Conservation (phyloP, 30 jellyfish, hydroid and myxozoan species). For the Morbakka virulenta region DNA sequence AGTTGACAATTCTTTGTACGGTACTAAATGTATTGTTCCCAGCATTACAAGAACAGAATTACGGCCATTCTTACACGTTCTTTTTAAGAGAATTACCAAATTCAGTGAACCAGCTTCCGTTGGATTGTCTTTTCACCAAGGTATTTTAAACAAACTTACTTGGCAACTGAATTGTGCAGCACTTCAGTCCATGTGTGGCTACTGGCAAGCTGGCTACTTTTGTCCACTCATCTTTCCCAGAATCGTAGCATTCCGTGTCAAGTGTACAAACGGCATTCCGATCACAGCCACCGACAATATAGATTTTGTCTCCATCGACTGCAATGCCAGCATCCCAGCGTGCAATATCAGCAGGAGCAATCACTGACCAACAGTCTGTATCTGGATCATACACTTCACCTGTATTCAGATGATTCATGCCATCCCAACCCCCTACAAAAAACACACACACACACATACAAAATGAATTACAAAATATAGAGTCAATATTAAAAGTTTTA, state of each 20-base stretch:
- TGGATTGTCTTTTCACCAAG: too few species aligned
- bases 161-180: constrained; percentile 88
- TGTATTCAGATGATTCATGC: constrained; percentile 81
- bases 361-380: constrained; percentile 69
- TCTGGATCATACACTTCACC: constrained; percentile 87
- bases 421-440: constrained; percentile 96
- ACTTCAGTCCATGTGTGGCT: constrained; percentile 91
- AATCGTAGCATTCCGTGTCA: constrained; percentile 90
- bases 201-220: constrained; percentile 87
- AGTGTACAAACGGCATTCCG: constrained; percentile 91
- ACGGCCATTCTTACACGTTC: too few species aligned
- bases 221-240: constrained; percentile 71
- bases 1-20: too few species aligned
- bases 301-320: constrained; percentile 72
- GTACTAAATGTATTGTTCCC: too few species aligned
- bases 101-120: too few species aligned
- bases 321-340: constrained; percentile 99
- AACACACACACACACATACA: too few species aligned
- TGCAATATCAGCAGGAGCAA: constrained; percentile 77
- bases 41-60: too few species aligned
- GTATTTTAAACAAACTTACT: constrained; percentile 84
- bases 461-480: too few species aligned
- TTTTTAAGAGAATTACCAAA: too few species aligned
- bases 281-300: constrained; percentile 92
- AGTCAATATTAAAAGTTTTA: too few species aligned